Percentiles rank a stretch among this genome's conserved stretches.
phyloP scores from a whole-genome alignment of 2,888 invertebrate genomes.

The Eilema sororculum region DNA sequence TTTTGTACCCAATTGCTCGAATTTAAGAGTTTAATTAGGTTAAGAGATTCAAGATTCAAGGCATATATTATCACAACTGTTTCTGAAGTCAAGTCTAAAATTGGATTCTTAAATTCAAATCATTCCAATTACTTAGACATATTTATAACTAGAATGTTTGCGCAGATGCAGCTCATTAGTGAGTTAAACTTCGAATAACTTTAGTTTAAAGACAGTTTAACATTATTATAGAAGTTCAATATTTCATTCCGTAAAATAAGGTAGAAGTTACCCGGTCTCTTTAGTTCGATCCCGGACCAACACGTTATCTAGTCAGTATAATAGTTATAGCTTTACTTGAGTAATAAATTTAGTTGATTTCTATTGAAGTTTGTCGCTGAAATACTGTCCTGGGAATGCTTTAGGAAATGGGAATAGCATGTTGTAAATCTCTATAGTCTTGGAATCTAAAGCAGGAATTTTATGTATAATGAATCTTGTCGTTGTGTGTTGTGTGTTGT shows the following conservation, averaged over 20 bases:
- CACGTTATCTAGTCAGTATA: slow-evolving; percentile 17
- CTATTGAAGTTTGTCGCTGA: slow-evolving; percentile 25
- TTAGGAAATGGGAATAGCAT: neutral
- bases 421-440: slow-evolving; percentile 6
- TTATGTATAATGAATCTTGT: too few species aligned
- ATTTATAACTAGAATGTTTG: neutral
- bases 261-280: slow-evolving; percentile 16
- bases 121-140: neutral
- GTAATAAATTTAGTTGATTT: slow-evolving; percentile 26
- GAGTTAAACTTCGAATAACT: neutral
- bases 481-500: too few species aligned
- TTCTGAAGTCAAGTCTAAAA: neutral
- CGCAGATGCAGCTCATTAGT: neutral
- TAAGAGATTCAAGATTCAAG: too few species aligned
- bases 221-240: neutral
- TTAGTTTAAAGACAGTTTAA: slow-evolving; percentile 1
- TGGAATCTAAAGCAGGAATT: neutral
- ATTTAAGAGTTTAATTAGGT: too few species aligned
- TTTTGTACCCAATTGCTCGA: too few species aligned
- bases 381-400: slow-evolving; percentile 11
- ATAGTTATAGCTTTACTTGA: slow-evolving; percentile 26
- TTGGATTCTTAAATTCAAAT: neutral
- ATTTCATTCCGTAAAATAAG: slow-evolving; percentile 6
- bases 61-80: neutral
- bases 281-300: neutral